Conservation (phyloP, 2,888 invertebrate genomes). For the Colletes collaris region DNA sequence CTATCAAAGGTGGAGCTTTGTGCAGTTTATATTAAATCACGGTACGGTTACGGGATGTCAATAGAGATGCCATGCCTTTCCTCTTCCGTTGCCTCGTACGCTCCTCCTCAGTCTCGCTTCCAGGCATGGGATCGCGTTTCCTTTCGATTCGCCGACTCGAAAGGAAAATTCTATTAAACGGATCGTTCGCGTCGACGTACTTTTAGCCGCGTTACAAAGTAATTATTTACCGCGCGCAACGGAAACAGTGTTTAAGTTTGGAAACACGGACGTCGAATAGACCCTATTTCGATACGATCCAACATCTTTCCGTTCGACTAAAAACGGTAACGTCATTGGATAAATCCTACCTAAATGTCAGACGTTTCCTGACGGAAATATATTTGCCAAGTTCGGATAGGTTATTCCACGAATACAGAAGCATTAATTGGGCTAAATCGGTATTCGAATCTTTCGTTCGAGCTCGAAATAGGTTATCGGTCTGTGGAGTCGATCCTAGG, state of each 20-base stretch:
- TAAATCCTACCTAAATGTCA: background rate
- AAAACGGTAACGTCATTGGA: background rate
- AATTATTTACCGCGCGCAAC: slow-evolving; percentile 6
- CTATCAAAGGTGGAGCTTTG: slow-evolving; percentile 78
- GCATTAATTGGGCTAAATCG: no score
- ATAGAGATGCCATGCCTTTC: slow-evolving; percentile 60
- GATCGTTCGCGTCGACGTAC: no score
- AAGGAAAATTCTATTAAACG: slow-evolving; percentile 21
- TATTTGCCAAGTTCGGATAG: background rate
- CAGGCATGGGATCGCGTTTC: slow-evolving; percentile 10
- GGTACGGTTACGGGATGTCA: slow-evolving; percentile 73
- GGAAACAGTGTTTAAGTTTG: background rate
- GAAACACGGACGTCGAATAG: background rate
- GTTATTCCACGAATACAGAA: slow-evolving; percentile 18
- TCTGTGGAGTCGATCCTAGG: no score
- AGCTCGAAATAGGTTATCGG: no score
- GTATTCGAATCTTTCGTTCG: no score
- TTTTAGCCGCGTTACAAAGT: background rate
- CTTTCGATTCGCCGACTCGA: background rate
- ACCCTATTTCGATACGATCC: background rate
- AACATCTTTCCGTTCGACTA: background rate
- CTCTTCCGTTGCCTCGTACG: background rate
- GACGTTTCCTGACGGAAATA: background rate
- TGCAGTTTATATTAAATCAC: slow-evolving; percentile 79
- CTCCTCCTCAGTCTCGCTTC: slow-evolving; percentile 5